Base-by-base conservation (phyloP, 2,888 invertebrate genomes). In the Parnassius mnemosyne region DNA sequence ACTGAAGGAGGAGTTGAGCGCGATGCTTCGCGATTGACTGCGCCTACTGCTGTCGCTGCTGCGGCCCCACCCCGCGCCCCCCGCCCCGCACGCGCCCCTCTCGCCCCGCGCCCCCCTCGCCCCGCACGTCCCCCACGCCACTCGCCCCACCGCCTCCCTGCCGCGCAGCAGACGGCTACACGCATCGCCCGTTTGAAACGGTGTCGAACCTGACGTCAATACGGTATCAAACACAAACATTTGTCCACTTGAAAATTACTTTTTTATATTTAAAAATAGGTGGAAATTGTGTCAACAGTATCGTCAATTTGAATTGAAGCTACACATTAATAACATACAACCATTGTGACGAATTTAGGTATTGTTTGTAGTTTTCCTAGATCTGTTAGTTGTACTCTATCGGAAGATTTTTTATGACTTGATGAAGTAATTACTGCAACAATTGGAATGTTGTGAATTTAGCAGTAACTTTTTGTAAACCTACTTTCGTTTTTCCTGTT, bases 1-100 rank as follows among this genome's bases (percentile, higher is more conserved):
- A 69, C 93, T 97, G 64, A 97, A 97, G 86, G 97, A 97, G 75
- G 95, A 96, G 89, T 93, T 97, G 71, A 95, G 96, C 86, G 94
- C 93, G 78, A 93, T 96, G 79, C 85, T 92, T 76, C 92, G 92
- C 73, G 92, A 93, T 76, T 92, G 92, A 92, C 92, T 90, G 89
- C 90, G 87, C 69, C 85, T 81, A 67, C 79, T 90, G 81, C 85
- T 92, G 86, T 78, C 80, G 78, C 83, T 89, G 81, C 83, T 88
- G 87, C 81, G 84, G 69, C 77, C 81, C 47, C 63, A 64, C 53
- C 58, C 67, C 52, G 57, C 67, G 60, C 54, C 69, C 54, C 34
- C 67, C 43, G 25, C 61, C 60, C 63, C 61, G 57, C 63, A 59
- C 64, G 57, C 58, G 53, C 65, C 25, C 20, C 49, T 1, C 25